These are phyloP conservation scores for Conomelus anceps DNA, from an alignment of 2,888 invertebrate genomes.

Conservation along the genomic window DNA sequence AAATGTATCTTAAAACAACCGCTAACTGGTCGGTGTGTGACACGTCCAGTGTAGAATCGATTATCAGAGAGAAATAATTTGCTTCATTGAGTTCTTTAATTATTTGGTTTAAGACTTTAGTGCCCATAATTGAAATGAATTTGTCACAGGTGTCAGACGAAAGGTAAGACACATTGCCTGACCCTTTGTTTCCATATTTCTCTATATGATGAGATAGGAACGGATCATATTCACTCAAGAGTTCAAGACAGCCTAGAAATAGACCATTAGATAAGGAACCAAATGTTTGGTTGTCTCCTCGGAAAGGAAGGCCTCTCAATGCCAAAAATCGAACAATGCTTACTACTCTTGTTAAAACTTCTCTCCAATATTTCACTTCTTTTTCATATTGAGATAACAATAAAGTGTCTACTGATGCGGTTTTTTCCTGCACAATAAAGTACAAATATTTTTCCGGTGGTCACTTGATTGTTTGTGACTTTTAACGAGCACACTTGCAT, in stretches of 20 bases:
- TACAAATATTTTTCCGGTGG: not conserved
- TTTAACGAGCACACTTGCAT: not conserved
- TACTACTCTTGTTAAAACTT: not conserved
- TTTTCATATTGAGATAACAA: not conserved
- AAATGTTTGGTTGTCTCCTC: conserved; percentile 1
- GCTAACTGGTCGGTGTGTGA: conserved; percentile 19
- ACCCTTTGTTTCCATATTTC: conserved; percentile 8
- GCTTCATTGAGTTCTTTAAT: conserved; percentile 15
- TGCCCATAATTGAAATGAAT: conserved; percentile 12
- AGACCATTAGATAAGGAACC: conserved; percentile 4
- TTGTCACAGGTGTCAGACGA: conserved; percentile 15
- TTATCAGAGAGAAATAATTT: conserved; percentile 14
- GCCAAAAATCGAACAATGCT: not conserved
- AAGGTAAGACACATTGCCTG: conserved; percentile 7
- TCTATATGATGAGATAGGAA: not conserved
- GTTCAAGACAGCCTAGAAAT: not conserved
- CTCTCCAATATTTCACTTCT: not conserved
- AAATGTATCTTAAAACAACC: conserved; percentile 10
- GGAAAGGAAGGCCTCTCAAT: not conserved
- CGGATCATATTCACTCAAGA: conserved; percentile 2
- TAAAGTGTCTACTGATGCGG: not conserved
- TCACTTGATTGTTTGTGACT: not conserved
- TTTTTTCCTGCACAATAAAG: not conserved
- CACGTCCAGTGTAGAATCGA: conserved; percentile 18
- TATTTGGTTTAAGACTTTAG: not conserved